These are phyloP conservation scores for Platerodrilus igneus DNA, from an alignment of 2,888 invertebrate genomes.

Conservation along the genomic window DNA sequence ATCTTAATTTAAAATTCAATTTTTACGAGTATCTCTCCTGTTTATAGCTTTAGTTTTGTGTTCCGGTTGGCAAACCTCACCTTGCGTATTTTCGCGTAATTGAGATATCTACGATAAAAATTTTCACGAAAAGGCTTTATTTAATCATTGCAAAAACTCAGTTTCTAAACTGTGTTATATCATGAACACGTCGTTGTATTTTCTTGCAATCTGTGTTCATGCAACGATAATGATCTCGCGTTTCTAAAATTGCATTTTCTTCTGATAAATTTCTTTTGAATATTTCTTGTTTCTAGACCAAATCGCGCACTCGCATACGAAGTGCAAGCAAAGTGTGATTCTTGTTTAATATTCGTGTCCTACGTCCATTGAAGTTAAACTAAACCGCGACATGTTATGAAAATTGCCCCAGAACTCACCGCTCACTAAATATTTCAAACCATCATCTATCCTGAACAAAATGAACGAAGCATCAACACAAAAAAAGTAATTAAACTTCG, in stretches of 20 bases:
- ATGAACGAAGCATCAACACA: slow-evolving; percentile 13
- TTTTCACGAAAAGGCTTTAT: too few relatives aligned
- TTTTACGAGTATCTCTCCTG: slow-evolving; percentile 8
- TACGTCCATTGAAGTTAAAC: too few relatives aligned
- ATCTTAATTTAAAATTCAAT: slow-evolving; percentile 14
- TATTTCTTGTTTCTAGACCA: slow-evolving; percentile 14
- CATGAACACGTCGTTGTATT: slow-evolving; percentile 19
- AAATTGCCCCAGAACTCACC: slow-evolving; percentile 17
- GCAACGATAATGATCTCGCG: slow-evolving; percentile 22
- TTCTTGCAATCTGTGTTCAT: slow-evolving; percentile 13
- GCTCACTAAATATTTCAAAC: slow-evolving; percentile 13
- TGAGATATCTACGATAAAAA: slow-evolving; percentile 14
- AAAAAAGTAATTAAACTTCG: slow-evolving; percentile 26
- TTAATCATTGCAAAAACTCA: too few relatives aligned
- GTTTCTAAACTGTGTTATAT: slow-evolving; percentile 16
- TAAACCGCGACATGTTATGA: slow-evolving; percentile 18
- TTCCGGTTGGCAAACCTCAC: slow-evolving; percentile 1
- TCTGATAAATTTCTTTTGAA: slow-evolving; percentile 17
- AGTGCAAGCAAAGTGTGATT: too few relatives aligned
- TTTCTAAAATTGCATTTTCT: slow-evolving; percentile 23
- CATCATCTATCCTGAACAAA: too few relatives aligned
- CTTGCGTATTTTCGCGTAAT: slow-evolving; percentile 12
- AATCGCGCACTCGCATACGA: too few relatives aligned
- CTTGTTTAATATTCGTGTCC: too few relatives aligned
- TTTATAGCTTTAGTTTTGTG: slow-evolving; percentile 6